Base-by-base conservation (phyloP, 1,140 invertebrate genomes). In the Drosophila biarmipes region DNA sequence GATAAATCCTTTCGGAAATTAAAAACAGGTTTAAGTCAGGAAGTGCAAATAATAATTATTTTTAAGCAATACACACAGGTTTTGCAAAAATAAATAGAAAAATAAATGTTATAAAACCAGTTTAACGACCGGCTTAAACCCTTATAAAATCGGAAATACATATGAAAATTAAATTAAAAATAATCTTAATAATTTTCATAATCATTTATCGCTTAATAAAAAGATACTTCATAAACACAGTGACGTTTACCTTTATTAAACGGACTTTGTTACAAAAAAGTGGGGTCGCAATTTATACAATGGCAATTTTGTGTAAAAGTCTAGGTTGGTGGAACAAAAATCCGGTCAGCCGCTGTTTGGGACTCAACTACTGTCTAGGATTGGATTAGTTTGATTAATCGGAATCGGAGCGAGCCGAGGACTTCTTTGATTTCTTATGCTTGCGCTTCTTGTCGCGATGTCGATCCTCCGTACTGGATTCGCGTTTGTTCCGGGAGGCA, bases 391-490 rank as follows among this genome's bases (percentile, higher is more conserved):
- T 38, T 34, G 29, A 48, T 63, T 87, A 87, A 42, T 87, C 82
- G 14, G 82, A 51, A 45, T 71, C 78, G 38, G 82, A 87, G 17
- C 82, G 78, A 11, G 78, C 74, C 1, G 82, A 68, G 38, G 80
- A 52, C 38, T 81, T 86, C 66, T 93, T 93, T 0, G 93, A 92
- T 49, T 92, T 92, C 53, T 93, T 93, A 35, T 93, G 93, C 63
- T 93, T 93, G 37, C 92, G 91, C 87, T 90, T 93, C 86, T 86
- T 93, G 75, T 57, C 91, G 76, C 85, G 93, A 55, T 78, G 67
- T 7, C 67, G 68, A 15, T 82, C 75, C 19, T 90, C 80, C 10
- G 76, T 53, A 12, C 84, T 89, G 19, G 78, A 63, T 5, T 79
- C 74, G 4, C 75, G 79, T n/a, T 61, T 71, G 27, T 31, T 37